phyloP scores from a whole-genome alignment of 2,113 vertebrate genomes.

The Falco punctatus region DNA sequence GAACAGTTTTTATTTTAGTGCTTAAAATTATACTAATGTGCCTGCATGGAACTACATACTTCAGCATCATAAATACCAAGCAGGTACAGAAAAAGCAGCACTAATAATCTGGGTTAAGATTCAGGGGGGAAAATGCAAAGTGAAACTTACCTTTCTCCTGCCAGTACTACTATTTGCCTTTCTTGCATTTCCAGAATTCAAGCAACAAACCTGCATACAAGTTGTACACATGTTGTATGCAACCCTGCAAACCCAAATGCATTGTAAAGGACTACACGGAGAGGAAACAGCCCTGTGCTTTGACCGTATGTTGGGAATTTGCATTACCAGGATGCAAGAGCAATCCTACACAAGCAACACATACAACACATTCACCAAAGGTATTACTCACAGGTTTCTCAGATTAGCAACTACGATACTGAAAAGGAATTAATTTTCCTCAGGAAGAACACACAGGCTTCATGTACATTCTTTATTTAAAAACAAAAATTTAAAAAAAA shows the following conservation, averaged over 20 bases:
- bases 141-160: neutral
- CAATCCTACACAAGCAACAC: neutral
- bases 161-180: neutral
- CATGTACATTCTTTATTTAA: constrained; percentile 14
- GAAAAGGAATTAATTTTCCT: neutral
- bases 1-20: neutral
- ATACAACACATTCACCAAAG: neutral
- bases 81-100: neutral
- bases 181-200: neutral
- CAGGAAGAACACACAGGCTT: neutral
- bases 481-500: neutral
- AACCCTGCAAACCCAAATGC: neutral
- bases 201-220: neutral
- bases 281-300: neutral
- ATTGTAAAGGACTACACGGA: neutral
- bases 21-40: neutral
- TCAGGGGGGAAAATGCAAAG: neutral
- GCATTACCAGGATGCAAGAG: neutral
- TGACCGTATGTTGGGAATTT: neutral
- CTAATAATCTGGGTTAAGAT: neutral
- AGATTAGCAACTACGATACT: neutral
- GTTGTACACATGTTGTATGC: no score
- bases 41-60: neutral
- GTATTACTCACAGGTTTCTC: neutral
- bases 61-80: neutral